Evolutionary conservation across 2,888 invertebrate genomes (phyloP).

Genomic region (Scaptomyza caliginosa): DNA sequence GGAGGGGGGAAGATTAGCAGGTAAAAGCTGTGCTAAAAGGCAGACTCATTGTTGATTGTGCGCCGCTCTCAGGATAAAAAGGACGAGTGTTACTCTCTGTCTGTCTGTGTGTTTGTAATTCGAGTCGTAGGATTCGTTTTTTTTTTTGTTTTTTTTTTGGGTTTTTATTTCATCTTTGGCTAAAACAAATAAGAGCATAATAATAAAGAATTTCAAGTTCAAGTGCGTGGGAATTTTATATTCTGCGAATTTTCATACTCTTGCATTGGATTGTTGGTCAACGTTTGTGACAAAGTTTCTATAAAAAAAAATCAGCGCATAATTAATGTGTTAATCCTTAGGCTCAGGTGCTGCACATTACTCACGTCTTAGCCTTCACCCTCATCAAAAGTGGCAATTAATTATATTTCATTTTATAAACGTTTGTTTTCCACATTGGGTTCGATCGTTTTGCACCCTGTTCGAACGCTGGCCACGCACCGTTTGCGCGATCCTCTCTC

Average conservation of each 20-base stretch:
- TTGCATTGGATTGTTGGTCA: slow-evolving; percentile 7
- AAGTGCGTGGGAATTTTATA: slow-evolving; percentile 75
- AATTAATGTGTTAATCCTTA: slow-evolving; percentile 2
- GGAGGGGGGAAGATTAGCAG: slow-evolving; percentile 68
- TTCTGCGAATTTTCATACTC: slow-evolving; percentile 62
- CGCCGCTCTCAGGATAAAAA: slow-evolving; percentile 20
- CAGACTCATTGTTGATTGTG: slow-evolving; percentile 29
- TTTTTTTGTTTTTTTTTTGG: background rate
- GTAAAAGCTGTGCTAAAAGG: slow-evolving; percentile 56
- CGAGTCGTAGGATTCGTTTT: slow-evolving; percentile 48
- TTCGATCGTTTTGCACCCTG: slow-evolving; percentile 74
- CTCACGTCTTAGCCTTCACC: slow-evolving; percentile 25
- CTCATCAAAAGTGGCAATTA: slow-evolving; percentile 58
- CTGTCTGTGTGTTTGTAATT: slow-evolving; percentile 60
- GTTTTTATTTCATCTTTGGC: slow-evolving; percentile 21
- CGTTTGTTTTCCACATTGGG: slow-evolving; percentile 44
- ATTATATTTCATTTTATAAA: slow-evolving; percentile 46
- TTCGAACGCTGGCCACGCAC: slow-evolving; percentile 37
- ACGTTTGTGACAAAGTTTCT: background rate
- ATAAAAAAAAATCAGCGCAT: background rate
- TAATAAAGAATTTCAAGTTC: slow-evolving; percentile 70
- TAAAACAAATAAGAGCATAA: slow-evolving; percentile 31
- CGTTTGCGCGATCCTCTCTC: slow-evolving; percentile 40
- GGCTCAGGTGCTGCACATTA: slow-evolving; percentile 41
- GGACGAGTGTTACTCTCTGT: slow-evolving; percentile 28